phyloP scores from a whole-genome alignment of 2,888 invertebrate genomes.

The Masnerella sp. region DNA sequence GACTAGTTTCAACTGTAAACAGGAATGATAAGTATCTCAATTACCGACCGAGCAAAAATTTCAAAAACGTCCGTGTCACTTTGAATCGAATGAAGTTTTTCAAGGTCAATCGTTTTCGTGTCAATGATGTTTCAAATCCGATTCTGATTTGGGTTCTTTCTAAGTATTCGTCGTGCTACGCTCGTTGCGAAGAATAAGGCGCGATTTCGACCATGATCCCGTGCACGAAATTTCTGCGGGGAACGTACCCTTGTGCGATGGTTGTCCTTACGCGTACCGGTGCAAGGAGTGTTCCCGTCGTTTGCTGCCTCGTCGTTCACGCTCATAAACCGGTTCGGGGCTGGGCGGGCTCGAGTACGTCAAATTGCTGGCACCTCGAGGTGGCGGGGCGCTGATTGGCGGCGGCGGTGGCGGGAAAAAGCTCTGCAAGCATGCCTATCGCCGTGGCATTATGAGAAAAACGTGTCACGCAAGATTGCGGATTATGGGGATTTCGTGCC shows the following conservation, averaged over 20 bases:
- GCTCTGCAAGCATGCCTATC: constrained; percentile 76
- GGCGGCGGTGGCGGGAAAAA: constrained; percentile 77
- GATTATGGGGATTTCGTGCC: constrained; percentile 14
- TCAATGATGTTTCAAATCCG: too few species aligned
- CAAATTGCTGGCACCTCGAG: constrained; percentile 74
- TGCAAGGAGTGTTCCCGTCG: constrained; percentile 76
- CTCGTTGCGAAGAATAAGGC: constrained; percentile 59
- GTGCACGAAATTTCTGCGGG: constrained; percentile 30
- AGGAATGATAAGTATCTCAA: too few species aligned
- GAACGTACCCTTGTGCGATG: constrained; percentile 52
- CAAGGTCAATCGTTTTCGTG: too few species aligned
- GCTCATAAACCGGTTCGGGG: constrained; percentile 75
- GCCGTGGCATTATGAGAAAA: constrained; percentile 45
- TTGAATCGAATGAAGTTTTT: too few species aligned
- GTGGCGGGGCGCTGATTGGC: constrained; percentile 74
- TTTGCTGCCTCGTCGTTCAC: constrained; percentile 74
- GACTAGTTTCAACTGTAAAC: too few species aligned
- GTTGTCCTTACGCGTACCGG: constrained; percentile 74
- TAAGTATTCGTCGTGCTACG: constrained; percentile 45
- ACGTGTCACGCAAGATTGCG: constrained; percentile 35
- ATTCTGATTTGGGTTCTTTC: constrained; percentile 23
- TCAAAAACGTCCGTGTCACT: too few species aligned
- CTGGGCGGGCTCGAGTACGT: constrained; percentile 77
- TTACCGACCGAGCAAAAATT: too few species aligned
- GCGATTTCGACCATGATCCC: constrained; percentile 44